These are phyloP conservation scores for Drosophila nasuta DNA, from an alignment of 1,140 invertebrate genomes.

Conservation along the genomic window DNA sequence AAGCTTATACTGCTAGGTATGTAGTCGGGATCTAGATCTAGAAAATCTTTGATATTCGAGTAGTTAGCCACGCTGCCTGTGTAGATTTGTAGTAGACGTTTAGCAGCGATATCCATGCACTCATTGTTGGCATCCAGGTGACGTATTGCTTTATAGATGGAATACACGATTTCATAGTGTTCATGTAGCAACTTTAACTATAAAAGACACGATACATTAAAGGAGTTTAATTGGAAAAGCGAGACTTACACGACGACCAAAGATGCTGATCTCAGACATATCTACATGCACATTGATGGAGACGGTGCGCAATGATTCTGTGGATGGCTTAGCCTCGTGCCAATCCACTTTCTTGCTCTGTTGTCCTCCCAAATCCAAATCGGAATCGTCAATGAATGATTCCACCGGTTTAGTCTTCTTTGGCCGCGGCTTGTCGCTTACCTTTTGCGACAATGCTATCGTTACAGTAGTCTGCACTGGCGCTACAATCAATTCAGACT, in stretches of 20 bases:
- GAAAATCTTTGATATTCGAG: conserved; percentile 55
- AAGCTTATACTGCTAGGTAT: not conserved
- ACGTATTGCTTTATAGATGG: conserved; percentile 38
- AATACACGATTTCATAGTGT: conserved; percentile 51
- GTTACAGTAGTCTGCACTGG: conserved; percentile 87
- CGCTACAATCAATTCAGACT: conserved; percentile 57
- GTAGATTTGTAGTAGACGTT: conserved; percentile 49
- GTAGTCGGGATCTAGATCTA: conserved; percentile 65
- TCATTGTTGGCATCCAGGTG: conserved; percentile 1
- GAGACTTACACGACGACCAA: conserved; percentile 39
- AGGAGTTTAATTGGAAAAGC: not conserved
- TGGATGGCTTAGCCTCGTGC: not conserved
- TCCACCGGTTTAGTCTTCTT: not conserved
- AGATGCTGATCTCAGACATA: conserved; percentile 61
- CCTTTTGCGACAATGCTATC: conserved; percentile 61
- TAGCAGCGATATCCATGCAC: not conserved
- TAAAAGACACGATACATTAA: conserved; percentile 3
- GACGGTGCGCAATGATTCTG: conserved; percentile 19
- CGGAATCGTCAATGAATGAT: not conserved
- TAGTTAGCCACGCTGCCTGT: conserved; percentile 57
- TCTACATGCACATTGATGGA: conserved; percentile 70
- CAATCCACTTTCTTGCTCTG: conserved; percentile 37
- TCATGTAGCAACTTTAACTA: conserved; percentile 64
- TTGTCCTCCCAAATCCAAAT: not conserved
- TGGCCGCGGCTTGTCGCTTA: not conserved